These are phyloP conservation scores for Lasioglossum leucozonium DNA, from an alignment of 2,888 invertebrate species.

Conservation along the genomic window DNA sequence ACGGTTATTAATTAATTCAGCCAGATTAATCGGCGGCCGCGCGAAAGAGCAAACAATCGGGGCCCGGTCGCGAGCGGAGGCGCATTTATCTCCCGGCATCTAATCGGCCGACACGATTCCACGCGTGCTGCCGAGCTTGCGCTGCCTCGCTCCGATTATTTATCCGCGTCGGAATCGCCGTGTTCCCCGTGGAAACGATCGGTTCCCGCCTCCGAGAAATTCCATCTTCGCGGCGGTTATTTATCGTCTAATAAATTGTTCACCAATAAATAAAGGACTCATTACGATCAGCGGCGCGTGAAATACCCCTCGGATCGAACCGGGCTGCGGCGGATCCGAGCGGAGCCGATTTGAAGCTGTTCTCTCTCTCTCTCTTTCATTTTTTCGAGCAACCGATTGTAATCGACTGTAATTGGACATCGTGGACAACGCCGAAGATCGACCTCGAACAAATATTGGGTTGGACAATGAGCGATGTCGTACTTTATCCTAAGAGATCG, in stretches of 20 bases:
- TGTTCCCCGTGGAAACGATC: neutral
- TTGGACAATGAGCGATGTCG: neutral
- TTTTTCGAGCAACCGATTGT: constrained; percentile 51
- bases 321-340: neutral
- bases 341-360: neutral
- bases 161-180: constrained; percentile 9
- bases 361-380: neutral
- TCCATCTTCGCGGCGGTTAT: constrained; percentile 50
- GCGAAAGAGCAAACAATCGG: constrained; percentile 30
- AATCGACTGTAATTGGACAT: constrained; percentile 67
- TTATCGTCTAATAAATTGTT: constrained; percentile 67
- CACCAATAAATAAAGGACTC: constrained; percentile 66
- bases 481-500: too few species aligned
- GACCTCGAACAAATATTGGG: neutral
- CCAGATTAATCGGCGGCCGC: constrained; percentile 7
- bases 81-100: constrained; percentile 29
- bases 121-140: neutral
- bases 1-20: constrained; percentile 36
- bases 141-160: constrained; percentile 20
- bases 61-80: constrained; percentile 6
- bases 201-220: constrained; percentile 22
- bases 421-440: neutral
- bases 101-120: constrained; percentile 4
- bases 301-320: constrained; percentile 51
- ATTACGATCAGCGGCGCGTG: constrained; percentile 59